Percentiles rank a stretch among this genome's conserved stretches.
phyloP scores from a whole-genome alignment of 1,140 invertebrate species.

The Eciton burchellii region DNA sequence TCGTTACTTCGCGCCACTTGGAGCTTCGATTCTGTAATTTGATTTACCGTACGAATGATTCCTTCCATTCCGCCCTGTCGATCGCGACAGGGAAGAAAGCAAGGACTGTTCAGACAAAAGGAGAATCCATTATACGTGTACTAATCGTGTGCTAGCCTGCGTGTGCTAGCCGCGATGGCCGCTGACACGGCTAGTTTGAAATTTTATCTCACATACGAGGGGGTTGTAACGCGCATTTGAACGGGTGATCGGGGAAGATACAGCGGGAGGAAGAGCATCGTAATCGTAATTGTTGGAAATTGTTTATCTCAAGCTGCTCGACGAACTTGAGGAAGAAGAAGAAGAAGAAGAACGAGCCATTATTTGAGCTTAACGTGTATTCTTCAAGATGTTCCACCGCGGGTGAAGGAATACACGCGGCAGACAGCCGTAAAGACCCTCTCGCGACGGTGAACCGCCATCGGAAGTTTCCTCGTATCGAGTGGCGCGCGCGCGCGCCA shows the following conservation, averaged over 20 bases:
- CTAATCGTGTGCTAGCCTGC: no score
- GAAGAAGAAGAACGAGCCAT: background rate
- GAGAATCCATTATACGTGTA: no score
- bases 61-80: background rate
- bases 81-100: background rate
- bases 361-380: constrained; percentile 8
- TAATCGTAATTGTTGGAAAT: background rate
- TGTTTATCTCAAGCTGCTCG: background rate
- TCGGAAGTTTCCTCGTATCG: constrained; percentile 57
- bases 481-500: constrained; percentile 1
- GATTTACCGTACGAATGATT: background rate
- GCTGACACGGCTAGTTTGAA: no score
- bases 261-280: background rate
- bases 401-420: constrained; percentile 9
- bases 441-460: constrained; percentile 46
- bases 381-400: background rate
- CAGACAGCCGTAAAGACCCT: constrained; percentile 54
- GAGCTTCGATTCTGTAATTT: background rate
- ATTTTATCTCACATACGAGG: background rate
- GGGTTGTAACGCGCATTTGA: no score
- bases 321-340: background rate
- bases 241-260: no score
- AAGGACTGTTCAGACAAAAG: no score
- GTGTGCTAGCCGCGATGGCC: no score
- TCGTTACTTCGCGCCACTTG: constrained; percentile 5